Evolutionary conservation across 2,797 vertebrate species (phyloP).

Genomic region (Propithecus perrieri): DNA sequence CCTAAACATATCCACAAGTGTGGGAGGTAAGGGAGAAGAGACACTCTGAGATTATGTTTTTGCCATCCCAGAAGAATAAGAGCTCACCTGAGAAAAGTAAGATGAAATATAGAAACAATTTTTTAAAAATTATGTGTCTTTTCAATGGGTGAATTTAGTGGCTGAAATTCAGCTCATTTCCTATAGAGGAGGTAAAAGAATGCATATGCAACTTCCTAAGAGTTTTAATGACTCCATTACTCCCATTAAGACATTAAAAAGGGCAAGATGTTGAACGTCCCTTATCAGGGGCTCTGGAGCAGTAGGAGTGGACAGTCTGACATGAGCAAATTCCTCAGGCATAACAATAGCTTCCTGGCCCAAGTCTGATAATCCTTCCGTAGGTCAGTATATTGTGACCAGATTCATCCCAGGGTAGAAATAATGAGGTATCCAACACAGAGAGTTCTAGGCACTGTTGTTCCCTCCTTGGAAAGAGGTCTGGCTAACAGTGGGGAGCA

Average conservation of each 20-base stretch:
- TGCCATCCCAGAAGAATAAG: not conserved
- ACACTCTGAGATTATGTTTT: not conserved
- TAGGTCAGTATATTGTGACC: not conserved
- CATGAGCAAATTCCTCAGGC: not conserved
- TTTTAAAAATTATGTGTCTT: not conserved
- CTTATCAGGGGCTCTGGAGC: not conserved
- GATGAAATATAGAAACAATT: not conserved
- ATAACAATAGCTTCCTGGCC: not conserved
- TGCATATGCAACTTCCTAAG: not conserved
- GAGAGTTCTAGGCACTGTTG: not conserved
- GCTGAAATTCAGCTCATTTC: not conserved
- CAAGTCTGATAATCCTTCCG: not conserved
- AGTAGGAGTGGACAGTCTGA: not conserved
- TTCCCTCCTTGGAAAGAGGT: not conserved
- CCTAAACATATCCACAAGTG: not conserved
- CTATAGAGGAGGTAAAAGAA: not conserved
- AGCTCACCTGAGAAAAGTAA: not conserved
- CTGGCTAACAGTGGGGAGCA: fast-evolving
- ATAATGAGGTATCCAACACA: not conserved
- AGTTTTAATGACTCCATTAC: not conserved
- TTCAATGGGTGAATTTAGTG: not conserved
- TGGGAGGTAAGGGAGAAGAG: not conserved
- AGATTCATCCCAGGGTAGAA: not conserved
- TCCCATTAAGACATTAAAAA: not conserved
- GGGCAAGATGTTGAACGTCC: not conserved